Percentiles rank a stretch among this genome's conserved stretches.
Evolutionary conservation across 2,797 vertebrate genomes (phyloP).

Genomic region (Yasuhikotakia modesta): DNA sequence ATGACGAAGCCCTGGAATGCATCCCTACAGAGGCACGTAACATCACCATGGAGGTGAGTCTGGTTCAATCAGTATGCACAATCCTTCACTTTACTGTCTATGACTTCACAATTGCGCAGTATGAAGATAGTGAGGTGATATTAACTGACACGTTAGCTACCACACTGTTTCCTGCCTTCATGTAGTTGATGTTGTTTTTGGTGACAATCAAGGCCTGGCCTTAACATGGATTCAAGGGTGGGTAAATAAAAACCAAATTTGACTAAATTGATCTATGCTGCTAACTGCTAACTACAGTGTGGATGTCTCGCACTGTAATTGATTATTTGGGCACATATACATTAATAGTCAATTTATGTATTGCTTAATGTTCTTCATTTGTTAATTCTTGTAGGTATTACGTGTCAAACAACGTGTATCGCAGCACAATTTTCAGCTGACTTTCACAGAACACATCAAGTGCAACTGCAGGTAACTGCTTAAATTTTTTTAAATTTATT

Average conservation of each 20-base stretch:
- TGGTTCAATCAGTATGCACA: neutral
- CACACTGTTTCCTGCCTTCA: slow-evolving; percentile 51
- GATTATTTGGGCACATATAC: neutral
- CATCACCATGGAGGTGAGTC: slow-evolving; percentile 88
- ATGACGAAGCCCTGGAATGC: slow-evolving; percentile 88
- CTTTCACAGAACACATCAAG: slow-evolving; percentile 88
- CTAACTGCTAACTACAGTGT: too few species aligned
- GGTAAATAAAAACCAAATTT: slow-evolving; percentile 3
- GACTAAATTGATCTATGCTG: slow-evolving; percentile 4
- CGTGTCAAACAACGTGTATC: slow-evolving; percentile 78
- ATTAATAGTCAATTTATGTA: neutral
- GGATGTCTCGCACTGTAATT: slow-evolving; percentile 30
- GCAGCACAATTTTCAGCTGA: slow-evolving; percentile 81
- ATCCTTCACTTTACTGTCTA: slow-evolving; percentile 1
- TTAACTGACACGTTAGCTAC: slow-evolving; percentile 61
- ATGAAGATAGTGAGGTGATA: slow-evolving; percentile 27
- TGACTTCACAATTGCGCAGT: slow-evolving; percentile 11
- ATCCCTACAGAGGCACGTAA: slow-evolving; percentile 84
- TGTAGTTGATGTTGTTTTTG: slow-evolving; percentile 42
- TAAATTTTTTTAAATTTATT: too few species aligned
- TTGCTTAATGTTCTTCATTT: slow-evolving; percentile 33
- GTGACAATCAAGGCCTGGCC: slow-evolving; percentile 22
- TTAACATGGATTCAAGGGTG: slow-evolving; percentile 20
- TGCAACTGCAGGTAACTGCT: slow-evolving; percentile 94
- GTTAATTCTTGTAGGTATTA: slow-evolving; percentile 79